phyloP scores from a whole-genome alignment of 2,888 invertebrate genomes.

The Dromius quadrimaculatus region DNA sequence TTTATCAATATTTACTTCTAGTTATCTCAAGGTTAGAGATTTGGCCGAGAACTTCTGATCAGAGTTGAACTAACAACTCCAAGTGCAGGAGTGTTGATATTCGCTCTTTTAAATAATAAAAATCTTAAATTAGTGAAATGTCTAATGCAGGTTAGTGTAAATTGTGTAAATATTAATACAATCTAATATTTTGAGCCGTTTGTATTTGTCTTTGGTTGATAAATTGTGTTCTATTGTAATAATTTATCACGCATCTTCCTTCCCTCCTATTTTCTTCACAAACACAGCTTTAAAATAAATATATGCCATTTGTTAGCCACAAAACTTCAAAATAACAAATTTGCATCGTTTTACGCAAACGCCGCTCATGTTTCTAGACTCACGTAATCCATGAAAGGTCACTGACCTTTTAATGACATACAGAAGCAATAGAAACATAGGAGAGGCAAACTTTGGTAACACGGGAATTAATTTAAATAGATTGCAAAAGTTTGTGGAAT shows the following conservation, averaged over 20 bases:
- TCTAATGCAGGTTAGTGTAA: conserved; percentile 37
- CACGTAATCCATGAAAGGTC: conserved; percentile 9
- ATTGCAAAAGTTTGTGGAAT: not conserved
- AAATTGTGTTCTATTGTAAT: too few species aligned
- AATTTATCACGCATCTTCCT: too few species aligned
- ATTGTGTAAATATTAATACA: too few species aligned
- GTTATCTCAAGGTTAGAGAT: conserved; percentile 33
- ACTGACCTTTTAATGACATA: not conserved
- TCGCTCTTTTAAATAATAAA: conserved; percentile 1
- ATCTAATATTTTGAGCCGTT: too few species aligned
- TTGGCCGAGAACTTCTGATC: conserved; percentile 7
- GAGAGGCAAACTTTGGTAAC: not conserved
- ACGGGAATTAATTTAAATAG: not conserved
- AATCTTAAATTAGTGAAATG: too few species aligned
- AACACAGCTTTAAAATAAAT: conserved; percentile 17
- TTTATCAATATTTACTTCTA: conserved; percentile 42
- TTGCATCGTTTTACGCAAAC: not conserved
- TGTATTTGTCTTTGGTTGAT: too few species aligned
- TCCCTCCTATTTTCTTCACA: not conserved
- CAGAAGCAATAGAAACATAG: not conserved
- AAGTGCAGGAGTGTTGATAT: conserved; percentile 14
- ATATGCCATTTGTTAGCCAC: too few species aligned
- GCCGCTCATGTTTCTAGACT: not conserved
- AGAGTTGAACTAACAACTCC: not conserved
- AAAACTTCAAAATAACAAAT: conserved; percentile 18